Base-by-base conservation (phyloP, 2,113 vertebrate genomes). In the Leptodactylus fuscus region DNA sequence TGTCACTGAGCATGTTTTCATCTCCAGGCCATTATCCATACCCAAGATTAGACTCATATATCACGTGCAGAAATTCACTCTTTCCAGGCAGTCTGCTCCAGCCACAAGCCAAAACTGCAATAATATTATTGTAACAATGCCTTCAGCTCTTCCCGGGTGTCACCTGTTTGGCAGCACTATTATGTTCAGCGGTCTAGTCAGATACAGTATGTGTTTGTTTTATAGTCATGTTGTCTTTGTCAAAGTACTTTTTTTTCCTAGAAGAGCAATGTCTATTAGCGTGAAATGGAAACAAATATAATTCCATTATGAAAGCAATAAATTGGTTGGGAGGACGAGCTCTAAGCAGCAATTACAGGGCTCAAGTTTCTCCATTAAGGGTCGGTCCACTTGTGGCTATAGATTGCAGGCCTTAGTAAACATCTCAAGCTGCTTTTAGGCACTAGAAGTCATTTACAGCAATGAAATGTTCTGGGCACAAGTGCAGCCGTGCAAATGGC, bases 211-310 rank as follows among this genome's bases (percentile, higher is more conserved):
- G n/a, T 7, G 8, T 41, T 53, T 36, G 55, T 78, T 69, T 79
- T 85, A 49, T 51, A 85, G 24, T 49, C 32, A 27, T 67, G 36
- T 79, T 51, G 12, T 81, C 29, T 79, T 34, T 11, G 46, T 55
- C 46, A 85, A 41, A 85, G 16, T 53, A 67, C 60, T 49, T 69
- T 70, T 70, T 34, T 11, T 18, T 34, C 18, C 60, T 71, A 34
- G 27, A 58, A 41, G 67, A 69, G 69, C 48, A 41, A 38, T 48
- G 69, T 62, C 83, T 85, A 79, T 85, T 79, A 79, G 76, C 9
- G 46, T 46, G 32, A 85, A 85, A 85, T 69, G 74, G 58, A 85
- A 78, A 67, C 58, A 85, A 85, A 85, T 36, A 53, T 65, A 85
- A 85, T 85, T 44, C 53, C 32, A 67, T 29, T 38, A 69, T 32